Base-by-base conservation (phyloP, 2,797 vertebrate genomes). In the Carapus acus region DNA sequence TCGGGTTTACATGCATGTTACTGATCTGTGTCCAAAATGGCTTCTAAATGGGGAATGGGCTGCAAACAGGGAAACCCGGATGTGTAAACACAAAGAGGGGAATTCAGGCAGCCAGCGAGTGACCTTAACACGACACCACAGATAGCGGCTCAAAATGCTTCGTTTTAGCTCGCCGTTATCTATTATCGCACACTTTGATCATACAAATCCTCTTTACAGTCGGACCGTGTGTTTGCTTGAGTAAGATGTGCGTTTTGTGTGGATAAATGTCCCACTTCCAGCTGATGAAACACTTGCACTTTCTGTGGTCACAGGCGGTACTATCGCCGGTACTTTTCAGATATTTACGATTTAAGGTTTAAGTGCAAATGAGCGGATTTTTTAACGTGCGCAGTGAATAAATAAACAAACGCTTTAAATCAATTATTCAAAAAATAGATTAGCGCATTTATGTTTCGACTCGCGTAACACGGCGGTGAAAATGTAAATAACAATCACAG, bases 11-110 rank as follows among this genome's bases (percentile, higher is more conserved):
- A 76, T 74, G 78, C 74, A 81, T 83, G 87, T 88, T 86, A 71
- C 88, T 89, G 88, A 91, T 89, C 87, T 80, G 85, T 80, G 88
- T 91, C 91, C 92, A 95, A 95, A 91, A 95, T 93, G 93, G 93
- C 92, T 91, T 82, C 91, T 86, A 88, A 90, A 87, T 81, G 83
- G 86, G 80, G 87, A 80, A 83, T 76, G 83, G 86, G 84, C 82
- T 88, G 88, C 85, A 87, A 86, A 84, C 78, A 82, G 86, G 86
- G 90, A 88, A 88, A 89, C 92, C 92, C 93, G 94, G 94, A 94
- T 96, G 92, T 94, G 88, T 83, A 87, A 90, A 91, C 90, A 90
- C 91, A 91, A 90, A 86, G 87, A 79, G 84, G 79, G 80, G 78
- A 81, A 76, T 81, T 82, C 74, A 83, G 81, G 80, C 78, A 80